Percentiles rank a stretch among this genome's conserved stretches.
Evolutionary conservation across 2,113 vertebrate species (phyloP).

Genomic region (Eidolon helvum): DNA sequence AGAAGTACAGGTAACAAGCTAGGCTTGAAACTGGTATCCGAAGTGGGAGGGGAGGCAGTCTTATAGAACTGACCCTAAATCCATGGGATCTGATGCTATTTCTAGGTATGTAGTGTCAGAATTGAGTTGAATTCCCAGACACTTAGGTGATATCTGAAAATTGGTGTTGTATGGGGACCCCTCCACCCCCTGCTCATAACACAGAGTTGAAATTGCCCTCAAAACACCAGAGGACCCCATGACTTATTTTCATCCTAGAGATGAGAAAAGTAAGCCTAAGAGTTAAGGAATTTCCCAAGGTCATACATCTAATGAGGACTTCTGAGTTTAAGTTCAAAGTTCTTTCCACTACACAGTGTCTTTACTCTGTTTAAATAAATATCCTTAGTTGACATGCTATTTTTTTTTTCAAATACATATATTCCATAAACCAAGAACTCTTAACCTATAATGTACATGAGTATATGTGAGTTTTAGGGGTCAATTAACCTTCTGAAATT

Average conservation of each 20-base stretch:
- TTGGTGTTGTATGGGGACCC: neutral
- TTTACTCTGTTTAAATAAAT: neutral
- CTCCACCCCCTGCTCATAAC: too few species aligned
- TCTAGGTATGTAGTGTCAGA: neutral
- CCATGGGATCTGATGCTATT: neutral
- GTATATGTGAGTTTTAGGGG: neutral
- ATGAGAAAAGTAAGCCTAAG: neutral
- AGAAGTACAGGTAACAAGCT: neutral
- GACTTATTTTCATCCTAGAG: neutral
- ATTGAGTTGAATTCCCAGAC: neutral
- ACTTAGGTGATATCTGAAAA: neutral
- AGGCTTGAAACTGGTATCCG: too few species aligned
- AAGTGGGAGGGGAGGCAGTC: neutral
- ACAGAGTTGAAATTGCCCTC: neutral
- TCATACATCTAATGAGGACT: neutral
- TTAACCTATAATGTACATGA: neutral
- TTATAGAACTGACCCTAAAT: neutral
- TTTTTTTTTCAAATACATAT: neutral
- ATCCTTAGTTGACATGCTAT: neutral
- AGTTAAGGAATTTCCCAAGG: neutral
- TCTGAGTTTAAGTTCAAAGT: neutral
- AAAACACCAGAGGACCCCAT: neutral
- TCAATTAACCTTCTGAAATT: neutral
- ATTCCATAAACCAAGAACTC: neutral
- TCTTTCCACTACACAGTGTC: neutral